Evolutionary conservation across 2,888 invertebrate species (phyloP), one percentile per base, ranked within the genome.

Genomic region (Pheosia gnoma): DNA sequence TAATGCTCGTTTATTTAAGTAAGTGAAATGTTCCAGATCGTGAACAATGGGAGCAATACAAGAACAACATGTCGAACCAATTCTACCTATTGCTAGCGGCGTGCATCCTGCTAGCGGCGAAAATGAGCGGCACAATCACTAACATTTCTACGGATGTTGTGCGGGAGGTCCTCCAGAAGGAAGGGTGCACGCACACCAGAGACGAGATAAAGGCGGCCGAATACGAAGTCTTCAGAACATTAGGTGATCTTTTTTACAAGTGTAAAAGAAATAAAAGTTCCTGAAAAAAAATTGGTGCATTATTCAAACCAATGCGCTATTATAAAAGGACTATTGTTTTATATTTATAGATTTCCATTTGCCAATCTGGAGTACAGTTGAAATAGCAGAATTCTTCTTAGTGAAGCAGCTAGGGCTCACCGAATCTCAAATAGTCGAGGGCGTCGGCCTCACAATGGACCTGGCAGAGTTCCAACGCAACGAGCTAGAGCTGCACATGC

Each of bases 311-410:
- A 7, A 10, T 43, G 9, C 10, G 9, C 10, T 8, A 43, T 43
- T 43, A 9, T 43, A 8, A 9, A 9, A 43, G 43, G 43, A 7
- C 8, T 10, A 25, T 25, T 2, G 25, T 25, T 25, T 25, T 25
- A 25, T 25, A 25, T 25, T 25, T 25, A 25, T 60, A 89, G 90
- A 70, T 11, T 89, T 75, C 57, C 74, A 74, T 3, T 66, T 90
- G n/a, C 87, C 90, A 0, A 13, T 86, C 49, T 89, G 86, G 87
- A 86, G 84, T 4, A 81, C 81, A 5, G 77, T 83, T 41, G 85
- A 89, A 10, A 74, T 76, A 8, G 84, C 81, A 0, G 68, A 80
- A 57, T 68, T 82, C 61, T 69, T 90, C 11, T 5, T 55, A 10
- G 85, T 85, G 0, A 58, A 66, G 10, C 70, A 79, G 11, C 62